Conservation (phyloP, 2,113 vertebrate species). For the Pelusios castaneus region DNA sequence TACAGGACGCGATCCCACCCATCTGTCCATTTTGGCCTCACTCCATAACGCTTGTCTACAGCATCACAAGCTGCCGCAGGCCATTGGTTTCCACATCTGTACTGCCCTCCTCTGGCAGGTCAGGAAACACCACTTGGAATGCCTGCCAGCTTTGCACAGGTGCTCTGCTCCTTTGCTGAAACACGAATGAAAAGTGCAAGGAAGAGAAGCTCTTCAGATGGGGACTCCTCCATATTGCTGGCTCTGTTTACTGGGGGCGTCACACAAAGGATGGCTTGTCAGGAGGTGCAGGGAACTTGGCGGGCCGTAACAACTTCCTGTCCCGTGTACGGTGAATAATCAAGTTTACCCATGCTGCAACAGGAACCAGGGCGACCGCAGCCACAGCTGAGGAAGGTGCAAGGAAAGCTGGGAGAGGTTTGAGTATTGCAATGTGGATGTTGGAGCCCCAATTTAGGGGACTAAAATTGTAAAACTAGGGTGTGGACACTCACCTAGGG, state of each 20-base stretch:
- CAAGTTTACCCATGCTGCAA: background rate
- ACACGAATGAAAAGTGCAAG: background rate
- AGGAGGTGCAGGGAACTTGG: background rate
- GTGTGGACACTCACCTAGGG: background rate
- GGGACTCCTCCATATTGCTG: no score
- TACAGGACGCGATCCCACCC: no score
- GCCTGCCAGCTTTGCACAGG: background rate
- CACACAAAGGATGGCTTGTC: background rate
- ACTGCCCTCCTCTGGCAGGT: no score
- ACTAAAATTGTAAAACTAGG: background rate
- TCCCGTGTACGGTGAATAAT: background rate
- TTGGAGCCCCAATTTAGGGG: no score
- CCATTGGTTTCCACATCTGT: no score
- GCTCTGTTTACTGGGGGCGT: background rate
- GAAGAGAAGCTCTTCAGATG: background rate
- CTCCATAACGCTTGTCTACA: no score
- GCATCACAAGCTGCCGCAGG: no score
- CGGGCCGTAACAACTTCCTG: background rate
- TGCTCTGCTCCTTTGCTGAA: background rate
- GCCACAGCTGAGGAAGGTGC: background rate
- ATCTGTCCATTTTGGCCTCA: no score
- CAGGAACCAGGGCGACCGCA: background rate
- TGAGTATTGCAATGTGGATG: background rate
- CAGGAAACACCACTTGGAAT: no score
- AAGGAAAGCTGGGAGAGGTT: background rate